Percentiles rank a stretch among this genome's conserved stretches.
Conservation (phyloP, 1,140 invertebrate species). For the Sinonovacula constricta region DNA sequence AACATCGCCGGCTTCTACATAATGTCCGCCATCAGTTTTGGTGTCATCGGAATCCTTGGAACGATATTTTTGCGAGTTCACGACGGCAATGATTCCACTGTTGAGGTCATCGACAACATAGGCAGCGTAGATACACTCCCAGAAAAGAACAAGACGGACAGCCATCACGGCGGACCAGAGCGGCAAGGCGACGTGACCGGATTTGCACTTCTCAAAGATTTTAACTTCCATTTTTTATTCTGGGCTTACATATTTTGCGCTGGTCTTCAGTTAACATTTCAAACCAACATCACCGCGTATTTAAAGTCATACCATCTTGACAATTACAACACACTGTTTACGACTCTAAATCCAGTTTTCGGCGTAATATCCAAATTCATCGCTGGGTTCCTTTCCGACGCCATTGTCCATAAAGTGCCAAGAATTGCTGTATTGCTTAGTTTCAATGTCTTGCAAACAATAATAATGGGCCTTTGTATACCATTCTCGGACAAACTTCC, state of each 20-base stretch:
- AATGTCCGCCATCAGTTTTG: slow-evolving; percentile 63
- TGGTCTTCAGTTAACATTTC: slow-evolving; percentile 68
- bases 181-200: slow-evolving; percentile 58
- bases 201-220: slow-evolving; percentile 53
- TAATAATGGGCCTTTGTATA: slow-evolving; percentile 56
- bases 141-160: not conserved
- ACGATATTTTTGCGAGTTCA: slow-evolving; percentile 53
- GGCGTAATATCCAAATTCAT: slow-evolving; percentile 65
- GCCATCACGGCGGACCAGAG: not conserved
- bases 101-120: slow-evolving; percentile 4
- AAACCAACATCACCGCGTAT: slow-evolving; percentile 69
- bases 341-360: slow-evolving; percentile 62
- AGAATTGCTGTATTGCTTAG: slow-evolving; percentile 56
- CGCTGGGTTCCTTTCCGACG: slow-evolving; percentile 64
- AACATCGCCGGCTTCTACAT: slow-evolving; percentile 68
- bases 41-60: slow-evolving; percentile 56
- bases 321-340: slow-evolving; percentile 65
- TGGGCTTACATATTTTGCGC: slow-evolving; percentile 70
- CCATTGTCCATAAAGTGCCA: slow-evolving; percentile 61
- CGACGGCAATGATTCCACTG: not conserved
- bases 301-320: slow-evolving; percentile 65
- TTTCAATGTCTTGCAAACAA: slow-evolving; percentile 64
- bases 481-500: slow-evolving; percentile 60
- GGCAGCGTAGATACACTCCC: not conserved
- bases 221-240: slow-evolving; percentile 68